A percentile compares a stretch with the other conserved stretches of the same genome.
Evolutionary conservation across 2,113 vertebrate genomes (phyloP).

Genomic region (Percopsis transmontana): DNA sequence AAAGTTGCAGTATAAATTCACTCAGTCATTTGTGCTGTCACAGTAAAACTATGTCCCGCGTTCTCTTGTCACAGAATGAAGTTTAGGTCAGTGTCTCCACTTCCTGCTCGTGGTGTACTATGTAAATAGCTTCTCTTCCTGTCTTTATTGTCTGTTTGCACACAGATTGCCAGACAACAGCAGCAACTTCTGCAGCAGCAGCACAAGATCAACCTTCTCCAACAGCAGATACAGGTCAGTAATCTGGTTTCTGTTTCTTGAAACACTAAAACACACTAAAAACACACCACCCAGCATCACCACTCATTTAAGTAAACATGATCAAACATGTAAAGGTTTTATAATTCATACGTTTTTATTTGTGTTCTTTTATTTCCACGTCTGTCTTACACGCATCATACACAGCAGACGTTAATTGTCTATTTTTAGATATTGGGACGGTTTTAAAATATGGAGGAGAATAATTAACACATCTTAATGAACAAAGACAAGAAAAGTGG

Average conservation of each 20-base stretch:
- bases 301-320: background rate
- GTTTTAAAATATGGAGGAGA: conserved; percentile 73
- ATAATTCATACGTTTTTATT: no score
- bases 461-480: conserved; percentile 82
- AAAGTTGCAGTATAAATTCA: no score
- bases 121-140: background rate
- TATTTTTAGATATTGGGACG: conserved; percentile 62
- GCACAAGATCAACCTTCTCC: conserved; percentile 99
- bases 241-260: conserved; percentile 36
- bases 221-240: conserved; percentile 99
- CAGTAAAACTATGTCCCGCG: background rate
- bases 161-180: conserved; percentile 98
- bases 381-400: conserved; percentile 56
- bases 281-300: background rate
- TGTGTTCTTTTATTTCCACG: background rate
- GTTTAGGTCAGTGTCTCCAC: background rate
- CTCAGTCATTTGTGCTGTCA: no score
- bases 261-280: background rate
- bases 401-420: conserved; percentile 75
- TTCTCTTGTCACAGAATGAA: background rate
- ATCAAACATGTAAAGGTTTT: no score
- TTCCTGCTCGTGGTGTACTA: background rate
- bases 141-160: conserved; percentile 38
- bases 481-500: conserved; percentile 63
- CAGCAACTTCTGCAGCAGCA: conserved; percentile 99